A percentile compares a stretch with the other conserved stretches of the same genome.
Conservation (phyloP, 2,113 vertebrate species). For the Phalacrocorax carbo region DNA sequence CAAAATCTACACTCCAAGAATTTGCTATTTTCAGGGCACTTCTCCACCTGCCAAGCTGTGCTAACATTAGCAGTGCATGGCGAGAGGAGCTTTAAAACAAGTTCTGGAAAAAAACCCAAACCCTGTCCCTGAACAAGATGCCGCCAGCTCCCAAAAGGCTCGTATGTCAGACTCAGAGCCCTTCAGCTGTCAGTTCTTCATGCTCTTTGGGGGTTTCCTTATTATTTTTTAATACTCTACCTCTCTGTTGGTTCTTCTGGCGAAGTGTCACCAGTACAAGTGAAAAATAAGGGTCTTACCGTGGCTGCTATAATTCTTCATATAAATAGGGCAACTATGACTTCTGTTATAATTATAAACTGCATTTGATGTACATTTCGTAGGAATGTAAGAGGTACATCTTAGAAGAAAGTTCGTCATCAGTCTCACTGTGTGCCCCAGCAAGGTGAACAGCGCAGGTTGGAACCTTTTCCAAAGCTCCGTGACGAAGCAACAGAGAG, state of each 20-base stretch:
- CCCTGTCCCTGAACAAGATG: not conserved
- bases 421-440: not conserved
- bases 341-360: not conserved
- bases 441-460: not conserved
- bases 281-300: not conserved
- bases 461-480: not conserved
- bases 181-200: slow-evolving; percentile 4
- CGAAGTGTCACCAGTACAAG: not conserved
- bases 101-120: slow-evolving; percentile 2
- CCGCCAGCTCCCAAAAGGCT: not conserved
- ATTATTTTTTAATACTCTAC: slow-evolving; percentile 41
- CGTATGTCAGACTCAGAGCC: not conserved
- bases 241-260: not conserved
- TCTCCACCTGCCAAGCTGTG: slow-evolving; percentile 49
- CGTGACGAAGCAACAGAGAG: not conserved
- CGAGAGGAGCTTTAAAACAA: not conserved
- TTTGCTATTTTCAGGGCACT: not conserved
- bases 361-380: not conserved
- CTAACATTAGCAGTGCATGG: not conserved
- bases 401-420: not conserved
- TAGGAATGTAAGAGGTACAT: not conserved
- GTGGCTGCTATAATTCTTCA: not conserved
- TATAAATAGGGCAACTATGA: not conserved
- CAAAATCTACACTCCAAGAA: not conserved
- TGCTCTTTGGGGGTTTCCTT: not conserved